Percentiles rank a stretch among this genome's conserved stretches.
These are phyloP conservation scores for Macrotrachela quadricornifera DNA, from an alignment of 1,140 invertebrate genomes.

Conservation along the genomic window DNA sequence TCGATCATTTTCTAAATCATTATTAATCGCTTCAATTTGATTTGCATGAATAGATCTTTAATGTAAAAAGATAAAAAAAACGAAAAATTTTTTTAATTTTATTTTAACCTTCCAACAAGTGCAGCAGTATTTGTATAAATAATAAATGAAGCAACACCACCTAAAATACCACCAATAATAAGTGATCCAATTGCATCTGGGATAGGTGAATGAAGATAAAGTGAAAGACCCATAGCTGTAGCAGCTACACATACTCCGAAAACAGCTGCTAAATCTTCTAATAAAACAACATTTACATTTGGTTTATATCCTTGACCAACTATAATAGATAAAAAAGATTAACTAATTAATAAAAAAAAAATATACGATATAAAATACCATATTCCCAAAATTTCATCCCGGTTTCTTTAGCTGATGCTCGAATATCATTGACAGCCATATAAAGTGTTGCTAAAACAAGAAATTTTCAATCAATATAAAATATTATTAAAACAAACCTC, in stretches of 20 bases:
- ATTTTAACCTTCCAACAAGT: conserved; percentile 44
- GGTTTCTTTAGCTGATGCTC: conserved; percentile 51
- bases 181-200: conserved; percentile 74
- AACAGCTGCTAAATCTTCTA: conserved; percentile 86
- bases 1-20: conserved; percentile 8
- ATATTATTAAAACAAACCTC: conserved; percentile 24
- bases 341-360: too few species aligned
- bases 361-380: too few species aligned
- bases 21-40: conserved; percentile 1
- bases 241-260: conserved; percentile 62
- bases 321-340: too few species aligned
- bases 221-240: conserved; percentile 63
- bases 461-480: neutral
- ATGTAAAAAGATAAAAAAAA: neutral
- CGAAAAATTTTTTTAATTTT: neutral
- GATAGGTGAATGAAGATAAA: conserved; percentile 18
- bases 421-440: conserved; percentile 66
- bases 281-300: conserved; percentile 77
- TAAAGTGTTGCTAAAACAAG: conserved; percentile 48
- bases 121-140: conserved; percentile 80
- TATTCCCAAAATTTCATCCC: conserved; percentile 57
- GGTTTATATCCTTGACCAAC: conserved; percentile 46
- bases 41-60: conserved; percentile 9
- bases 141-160: conserved; percentile 75
- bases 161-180: conserved; percentile 63